These are phyloP conservation scores for Catostomus latipinnis DNA, from an alignment of 2,797 vertebrate genomes.

Conservation along the genomic window DNA sequence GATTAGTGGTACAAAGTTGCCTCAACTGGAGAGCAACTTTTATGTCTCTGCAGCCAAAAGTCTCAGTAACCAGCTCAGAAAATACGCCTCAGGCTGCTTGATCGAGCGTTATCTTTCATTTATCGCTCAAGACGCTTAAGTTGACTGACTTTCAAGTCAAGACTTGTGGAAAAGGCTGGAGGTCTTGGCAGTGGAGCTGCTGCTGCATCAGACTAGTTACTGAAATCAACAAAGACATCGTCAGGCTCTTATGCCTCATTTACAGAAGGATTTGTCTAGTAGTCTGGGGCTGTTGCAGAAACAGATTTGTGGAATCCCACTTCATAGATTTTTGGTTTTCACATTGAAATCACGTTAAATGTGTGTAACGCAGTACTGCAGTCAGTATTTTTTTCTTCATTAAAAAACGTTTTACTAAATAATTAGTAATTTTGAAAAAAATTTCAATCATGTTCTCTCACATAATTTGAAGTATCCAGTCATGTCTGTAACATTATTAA, in stretches of 20 bases:
- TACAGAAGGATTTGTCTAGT: conserved; percentile 68
- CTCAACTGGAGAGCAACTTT: conserved; percentile 19
- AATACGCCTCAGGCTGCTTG: conserved; percentile 60
- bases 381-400: too few relatives aligned
- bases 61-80: conserved; percentile 31
- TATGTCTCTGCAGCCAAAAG: conserved; percentile 36
- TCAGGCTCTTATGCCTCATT: conserved; percentile 7
- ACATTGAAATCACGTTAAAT: conserved; percentile 47
- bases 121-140: conserved; percentile 53
- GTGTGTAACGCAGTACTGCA: too few relatives aligned
- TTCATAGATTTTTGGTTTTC: conserved; percentile 58
- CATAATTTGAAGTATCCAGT: too few relatives aligned
- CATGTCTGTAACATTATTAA: too few relatives aligned
- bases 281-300: conserved; percentile 71
- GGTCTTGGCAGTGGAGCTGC: conserved; percentile 36
- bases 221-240: conserved; percentile 15
- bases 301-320: conserved; percentile 37
- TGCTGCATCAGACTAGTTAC: conserved; percentile 32
- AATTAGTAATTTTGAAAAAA: too few relatives aligned
- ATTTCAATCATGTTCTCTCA: too few relatives aligned
- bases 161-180: conserved; percentile 33
- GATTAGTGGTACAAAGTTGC: conserved; percentile 9
- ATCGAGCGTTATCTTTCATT: conserved; percentile 66
- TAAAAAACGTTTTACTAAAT: too few relatives aligned
- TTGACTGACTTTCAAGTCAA: conserved; percentile 47